Conservation (phyloP, 2,113 vertebrate genomes). For the Myrmecophaga tridactyla region DNA sequence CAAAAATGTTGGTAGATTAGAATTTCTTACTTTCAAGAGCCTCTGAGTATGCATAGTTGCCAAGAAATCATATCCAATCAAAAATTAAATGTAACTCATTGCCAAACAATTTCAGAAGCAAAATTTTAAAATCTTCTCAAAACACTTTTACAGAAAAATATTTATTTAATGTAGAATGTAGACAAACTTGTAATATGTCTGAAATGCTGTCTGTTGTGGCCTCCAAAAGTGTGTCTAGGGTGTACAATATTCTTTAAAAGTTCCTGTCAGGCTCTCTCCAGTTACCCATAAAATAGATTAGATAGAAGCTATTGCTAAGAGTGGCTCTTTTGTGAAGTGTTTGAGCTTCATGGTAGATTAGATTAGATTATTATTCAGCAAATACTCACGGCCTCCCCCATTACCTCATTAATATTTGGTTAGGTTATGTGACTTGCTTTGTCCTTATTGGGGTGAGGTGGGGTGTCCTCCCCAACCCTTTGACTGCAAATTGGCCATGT, state of each 20-base stretch:
- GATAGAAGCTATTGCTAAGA: neutral
- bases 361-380: neutral
- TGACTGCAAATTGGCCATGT: neutral
- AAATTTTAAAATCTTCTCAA: slow-evolving; percentile 19
- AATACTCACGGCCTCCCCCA: neutral
- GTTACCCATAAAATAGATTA: neutral
- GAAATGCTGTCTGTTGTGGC: neutral
- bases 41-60: slow-evolving; percentile 54
- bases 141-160: slow-evolving; percentile 48
- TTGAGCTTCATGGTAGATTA: neutral
- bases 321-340: neutral
- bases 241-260: neutral
- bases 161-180: neutral
- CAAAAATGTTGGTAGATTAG: slow-evolving; percentile 2
- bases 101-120: slow-evolving; percentile 60
- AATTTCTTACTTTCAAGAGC: slow-evolving; percentile 56
- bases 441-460: neutral
- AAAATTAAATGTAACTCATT: slow-evolving; percentile 48
- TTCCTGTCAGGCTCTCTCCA: neutral
- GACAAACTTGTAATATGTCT: neutral
- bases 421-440: neutral
- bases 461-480: neutral
- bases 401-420: neutral
- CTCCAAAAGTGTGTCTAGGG: neutral
- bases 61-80: slow-evolving; percentile 66